These are phyloP conservation scores for Euspilapteryx auroguttella DNA, from an alignment of 2,888 invertebrate genomes.

Conservation along the genomic window DNA sequence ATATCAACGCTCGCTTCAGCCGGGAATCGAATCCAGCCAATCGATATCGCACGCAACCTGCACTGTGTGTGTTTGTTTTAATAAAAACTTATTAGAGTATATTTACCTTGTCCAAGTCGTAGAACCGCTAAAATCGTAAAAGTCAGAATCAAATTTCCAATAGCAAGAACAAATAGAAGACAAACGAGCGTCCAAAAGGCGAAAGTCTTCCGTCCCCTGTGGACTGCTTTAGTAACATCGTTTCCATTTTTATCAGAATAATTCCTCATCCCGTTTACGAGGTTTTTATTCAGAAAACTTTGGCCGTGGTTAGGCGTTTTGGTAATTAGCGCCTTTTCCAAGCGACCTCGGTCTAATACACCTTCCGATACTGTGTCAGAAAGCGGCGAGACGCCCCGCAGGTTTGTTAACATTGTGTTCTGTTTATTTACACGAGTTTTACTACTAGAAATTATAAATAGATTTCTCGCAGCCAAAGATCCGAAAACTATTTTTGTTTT, in stretches of 20 bases:
- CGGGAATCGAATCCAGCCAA: too few relatives aligned
- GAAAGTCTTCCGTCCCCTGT: slow-evolving; percentile 63
- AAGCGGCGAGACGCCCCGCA: slow-evolving; percentile 37
- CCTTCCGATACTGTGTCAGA: slow-evolving; percentile 46
- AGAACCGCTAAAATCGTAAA: slow-evolving; percentile 80
- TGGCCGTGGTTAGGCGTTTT: slow-evolving; percentile 34
- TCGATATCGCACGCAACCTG: too few relatives aligned
- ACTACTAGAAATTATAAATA: too few relatives aligned
- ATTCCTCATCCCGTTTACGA: slow-evolving; percentile 21
- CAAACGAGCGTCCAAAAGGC: slow-evolving; percentile 80
- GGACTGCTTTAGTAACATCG: slow-evolving; percentile 32
- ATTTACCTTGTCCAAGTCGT: slow-evolving; percentile 67
- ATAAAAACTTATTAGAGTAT: too few relatives aligned
- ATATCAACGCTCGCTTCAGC: too few relatives aligned
- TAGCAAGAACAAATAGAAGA: slow-evolving; percentile 69
- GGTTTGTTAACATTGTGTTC: slow-evolving; percentile 21
- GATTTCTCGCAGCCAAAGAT: too few relatives aligned
- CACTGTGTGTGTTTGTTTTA: too few relatives aligned
- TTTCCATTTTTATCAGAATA: slow-evolving; percentile 51
- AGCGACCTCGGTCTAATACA: slow-evolving; percentile 34
- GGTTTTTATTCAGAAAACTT: slow-evolving; percentile 20
- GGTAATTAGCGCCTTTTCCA: slow-evolving; percentile 38
- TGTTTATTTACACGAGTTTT: too few relatives aligned
- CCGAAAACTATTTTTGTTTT: too few relatives aligned
- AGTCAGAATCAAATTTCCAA: slow-evolving; percentile 80